Evolutionary conservation across 2,888 invertebrate species (phyloP).

Genomic region (Clusia tigrina): DNA sequence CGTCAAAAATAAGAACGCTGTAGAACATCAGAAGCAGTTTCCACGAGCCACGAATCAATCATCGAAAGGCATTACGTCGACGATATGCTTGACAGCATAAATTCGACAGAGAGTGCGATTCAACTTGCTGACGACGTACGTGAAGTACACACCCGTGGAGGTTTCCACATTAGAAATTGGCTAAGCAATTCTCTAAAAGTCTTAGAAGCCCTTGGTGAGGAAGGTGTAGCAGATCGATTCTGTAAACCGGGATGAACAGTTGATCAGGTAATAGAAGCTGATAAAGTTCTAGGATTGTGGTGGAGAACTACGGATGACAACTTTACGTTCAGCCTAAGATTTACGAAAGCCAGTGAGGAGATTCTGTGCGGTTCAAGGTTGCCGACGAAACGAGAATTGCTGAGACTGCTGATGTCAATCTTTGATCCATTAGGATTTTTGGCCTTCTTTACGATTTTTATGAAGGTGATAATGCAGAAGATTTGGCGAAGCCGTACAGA

Average conservation of each 20-base stretch:
- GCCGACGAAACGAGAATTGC: constrained; percentile 33
- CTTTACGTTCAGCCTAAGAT: constrained; percentile 29
- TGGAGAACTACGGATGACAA: constrained; percentile 27
- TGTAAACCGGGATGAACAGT: constrained; percentile 21
- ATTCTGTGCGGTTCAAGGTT: constrained; percentile 16
- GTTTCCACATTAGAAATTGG: constrained; percentile 37
- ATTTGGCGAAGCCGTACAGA: constrained; percentile 31
- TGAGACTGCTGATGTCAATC: constrained; percentile 32
- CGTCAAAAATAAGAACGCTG: constrained; percentile 33
- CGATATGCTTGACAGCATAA: constrained; percentile 43
- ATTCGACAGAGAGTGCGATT: constrained; percentile 37
- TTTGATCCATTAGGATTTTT: constrained; percentile 33
- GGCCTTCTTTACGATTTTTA: constrained; percentile 19
- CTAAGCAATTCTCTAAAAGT: constrained; percentile 31
- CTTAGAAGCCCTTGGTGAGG: constrained; percentile 23
- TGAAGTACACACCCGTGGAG: constrained; percentile 23
- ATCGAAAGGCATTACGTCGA: constrained; percentile 41
- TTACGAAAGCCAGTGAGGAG: constrained; percentile 27
- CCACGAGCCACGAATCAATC: too few relatives aligned
- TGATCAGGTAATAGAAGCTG: constrained; percentile 25
- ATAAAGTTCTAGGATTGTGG: constrained; percentile 34
- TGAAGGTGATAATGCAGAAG: constrained; percentile 36
- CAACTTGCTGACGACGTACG: constrained; percentile 24
- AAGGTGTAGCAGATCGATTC: constrained; percentile 10
- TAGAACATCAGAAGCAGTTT: background rate